Percentiles rank a stretch among this genome's conserved stretches.
These are phyloP conservation scores for Rhodinocichla rosea DNA, from an alignment of 2,113 vertebrate genomes.

Conservation along the genomic window DNA sequence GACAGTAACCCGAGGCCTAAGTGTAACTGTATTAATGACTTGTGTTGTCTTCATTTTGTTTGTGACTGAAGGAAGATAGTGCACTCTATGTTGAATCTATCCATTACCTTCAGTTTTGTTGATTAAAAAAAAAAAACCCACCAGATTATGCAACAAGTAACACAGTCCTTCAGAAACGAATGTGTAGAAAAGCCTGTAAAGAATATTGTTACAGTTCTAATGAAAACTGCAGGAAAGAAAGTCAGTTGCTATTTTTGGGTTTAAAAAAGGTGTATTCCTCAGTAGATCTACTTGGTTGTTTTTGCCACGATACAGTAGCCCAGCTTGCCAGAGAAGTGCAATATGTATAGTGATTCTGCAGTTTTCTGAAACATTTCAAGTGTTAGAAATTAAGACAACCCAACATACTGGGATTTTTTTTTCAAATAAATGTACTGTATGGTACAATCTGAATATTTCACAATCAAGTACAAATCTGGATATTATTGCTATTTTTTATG, in stretches of 20 bases:
- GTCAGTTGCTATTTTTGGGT: constrained; percentile 32
- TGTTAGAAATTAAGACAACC: constrained; percentile 29
- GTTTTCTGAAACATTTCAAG: constrained; percentile 67
- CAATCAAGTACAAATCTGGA: background rate
- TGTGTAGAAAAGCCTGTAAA: constrained; percentile 32
- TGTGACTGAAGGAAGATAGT: constrained; percentile 43
- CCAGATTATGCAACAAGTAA: constrained; percentile 38
- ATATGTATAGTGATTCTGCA: constrained; percentile 71
- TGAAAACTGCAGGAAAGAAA: constrained; percentile 58
- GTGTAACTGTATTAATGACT: constrained; percentile 57
- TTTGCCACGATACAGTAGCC: constrained; percentile 61
- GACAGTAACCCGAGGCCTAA: constrained; percentile 29
- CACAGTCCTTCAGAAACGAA: constrained; percentile 55
- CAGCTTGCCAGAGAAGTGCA: constrained; percentile 72
- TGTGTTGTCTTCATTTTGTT: constrained; percentile 49
- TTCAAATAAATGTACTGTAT: constrained; percentile 3
- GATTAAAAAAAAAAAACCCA: background rate
- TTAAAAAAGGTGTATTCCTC: constrained; percentile 50
- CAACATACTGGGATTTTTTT: background rate
- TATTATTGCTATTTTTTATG: constrained; percentile 51
- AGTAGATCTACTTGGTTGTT: constrained; percentile 49
- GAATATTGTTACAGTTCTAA: constrained; percentile 22
- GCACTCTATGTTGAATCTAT: constrained; percentile 35
- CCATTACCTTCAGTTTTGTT: constrained; percentile 21
- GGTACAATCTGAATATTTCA: constrained; percentile 36